Base-by-base conservation (phyloP, 2,797 vertebrate genomes). In the Telmatherina bonti region DNA sequence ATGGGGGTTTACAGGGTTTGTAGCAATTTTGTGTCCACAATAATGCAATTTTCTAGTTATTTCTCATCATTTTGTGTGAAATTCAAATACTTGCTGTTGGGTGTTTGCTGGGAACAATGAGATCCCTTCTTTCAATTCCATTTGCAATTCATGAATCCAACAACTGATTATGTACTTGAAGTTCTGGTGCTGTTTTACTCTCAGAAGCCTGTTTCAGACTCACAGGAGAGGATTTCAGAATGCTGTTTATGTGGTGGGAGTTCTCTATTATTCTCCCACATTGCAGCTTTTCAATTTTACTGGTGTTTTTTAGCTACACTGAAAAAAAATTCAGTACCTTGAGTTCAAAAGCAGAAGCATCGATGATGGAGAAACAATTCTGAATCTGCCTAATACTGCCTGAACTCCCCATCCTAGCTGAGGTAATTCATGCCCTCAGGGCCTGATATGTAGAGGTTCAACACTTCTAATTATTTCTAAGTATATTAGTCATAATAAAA, bases 31-130 rank as follows among this genome's bases (percentile, higher is more conserved):
- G 45, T 38, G 60, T 38, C 29, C 52, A 62, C 45, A 80, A 70
- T 51, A 27, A 74, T 53, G 49, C 41, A 62, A 31, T 55, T 77
- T 63, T 29, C 31, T 6, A 11, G 43, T 72, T 54, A 53, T 79
- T 65, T 43, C 33, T 18, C 12, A 33, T 29, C 36, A 59, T 70
- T n/a, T 58, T 26, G 26, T 18, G 27, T 20, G 30, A 15, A 30
- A 16, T 1, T 51, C n/a, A 24, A 49, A 54, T 30, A 61, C 26
- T 38, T 0, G 5, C 36, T 58, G 63, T 41, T 54, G 62, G 20
- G 26, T 52, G 49, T 65, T 70, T 67, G 47, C 26, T 24, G 26
- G 7, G 45, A 57, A 45, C 26, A 55, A 66, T 2, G 22, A 67
- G 24, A 49, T 49, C 1, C 35, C 22, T 49, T 1, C 41, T 30